Evolutionary conservation across 2,888 invertebrate genomes (phyloP), one percentile per base, ranked within the genome.

Genomic region (Eupelmus urozonus): DNA sequence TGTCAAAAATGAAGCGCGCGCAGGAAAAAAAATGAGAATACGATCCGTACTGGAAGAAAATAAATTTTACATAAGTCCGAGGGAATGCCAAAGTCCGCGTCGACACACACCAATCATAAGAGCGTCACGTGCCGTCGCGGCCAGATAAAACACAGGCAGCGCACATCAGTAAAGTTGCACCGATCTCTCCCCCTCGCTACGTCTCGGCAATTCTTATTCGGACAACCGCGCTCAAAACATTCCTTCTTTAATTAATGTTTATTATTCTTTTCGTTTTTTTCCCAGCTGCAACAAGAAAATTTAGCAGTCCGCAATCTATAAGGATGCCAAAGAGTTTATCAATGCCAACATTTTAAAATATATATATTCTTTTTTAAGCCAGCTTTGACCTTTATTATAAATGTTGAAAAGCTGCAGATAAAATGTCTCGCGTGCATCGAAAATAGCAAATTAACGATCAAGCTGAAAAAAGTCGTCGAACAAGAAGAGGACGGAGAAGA

Each of bases 81-180:
- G 23, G 13, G 34, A 66, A 59, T 66, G 27, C 42, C 18, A 75
- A 75, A 66, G 60, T 59, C 53, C 60, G 42, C 40, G 2, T 57
- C 42, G 29, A 20, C 23, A 62, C 23, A 23, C 27, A 60, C 40
- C 20, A 53, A 75, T 75, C 60, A 75, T 27, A 60, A 42, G 51
- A 27, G 11, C 55, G 25, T 66, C 74, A 74, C 67, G 75, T 67
- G 75, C 75, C 60, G 75, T 75, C 74, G 75, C 67, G 42, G 9
- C 55, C 34, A 69, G 75, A 69, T 76, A 69, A 75, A 69, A 62
- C 62, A 34, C n/a, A n/a, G n/a, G n/a, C n/a, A n/a, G 42, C 3
- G 20, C 4, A n/a, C 59, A 59, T 29, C 34, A 34, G 16, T 7
- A 59, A 59, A 59, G 29, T 59, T 34, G 16, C n/a, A 59, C 29